phyloP scores from a whole-genome alignment of 2,113 vertebrate species.

The Uropsilus gracilis region DNA sequence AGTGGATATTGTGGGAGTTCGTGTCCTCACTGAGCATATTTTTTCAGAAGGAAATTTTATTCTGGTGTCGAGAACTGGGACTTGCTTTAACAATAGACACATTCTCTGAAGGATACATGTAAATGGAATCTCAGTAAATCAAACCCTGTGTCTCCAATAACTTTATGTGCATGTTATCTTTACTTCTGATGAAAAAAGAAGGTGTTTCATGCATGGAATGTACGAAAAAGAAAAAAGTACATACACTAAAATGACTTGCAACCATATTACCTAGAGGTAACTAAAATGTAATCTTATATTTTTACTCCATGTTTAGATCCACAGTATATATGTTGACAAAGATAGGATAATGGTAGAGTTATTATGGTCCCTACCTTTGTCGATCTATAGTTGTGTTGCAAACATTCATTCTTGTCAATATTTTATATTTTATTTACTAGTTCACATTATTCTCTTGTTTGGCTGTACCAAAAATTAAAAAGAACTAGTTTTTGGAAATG shows the following conservation, averaged over 20 bases:
- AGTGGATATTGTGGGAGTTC: rapidly evolving
- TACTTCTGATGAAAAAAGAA: not conserved
- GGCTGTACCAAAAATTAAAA: not conserved
- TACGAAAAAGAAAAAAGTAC: not conserved
- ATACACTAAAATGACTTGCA: not conserved
- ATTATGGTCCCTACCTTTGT: not conserved
- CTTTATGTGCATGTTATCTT: not conserved
- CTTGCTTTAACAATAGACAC: not conserved
- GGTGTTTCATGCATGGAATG: not conserved
- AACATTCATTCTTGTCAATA: not conserved
- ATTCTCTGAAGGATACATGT: not conserved
- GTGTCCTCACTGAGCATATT: not conserved
- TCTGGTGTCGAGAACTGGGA: not conserved
- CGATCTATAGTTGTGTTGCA: not conserved
- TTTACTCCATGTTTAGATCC: not conserved
- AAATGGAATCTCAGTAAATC: not conserved
- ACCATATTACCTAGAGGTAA: not conserved
- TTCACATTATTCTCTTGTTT: not conserved
- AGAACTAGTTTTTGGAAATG: not conserved
- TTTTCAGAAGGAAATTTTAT: not conserved
- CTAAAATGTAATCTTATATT: not conserved
- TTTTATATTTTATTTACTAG: not conserved
- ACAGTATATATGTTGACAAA: not conserved
- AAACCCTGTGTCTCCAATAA: not conserved
- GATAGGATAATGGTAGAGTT: not conserved